A percentile compares a stretch with the other conserved stretches of the same genome.
These are phyloP conservation scores for Dermochelys coriacea DNA, from an alignment of 2,797 vertebrate genomes.

Conservation along the genomic window DNA sequence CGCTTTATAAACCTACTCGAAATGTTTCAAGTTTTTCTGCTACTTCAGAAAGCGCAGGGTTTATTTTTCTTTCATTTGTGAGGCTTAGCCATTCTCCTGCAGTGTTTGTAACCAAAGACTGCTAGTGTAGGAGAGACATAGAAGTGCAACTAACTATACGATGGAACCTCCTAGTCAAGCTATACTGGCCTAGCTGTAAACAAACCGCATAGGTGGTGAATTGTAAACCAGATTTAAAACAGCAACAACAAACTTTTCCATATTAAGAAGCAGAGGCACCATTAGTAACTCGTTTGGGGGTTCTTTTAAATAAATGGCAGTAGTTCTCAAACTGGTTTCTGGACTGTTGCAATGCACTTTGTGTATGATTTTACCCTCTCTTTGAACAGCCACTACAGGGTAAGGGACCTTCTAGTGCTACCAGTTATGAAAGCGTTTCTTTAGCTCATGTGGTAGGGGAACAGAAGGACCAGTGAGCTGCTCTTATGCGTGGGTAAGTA, in stretches of 20 bases:
- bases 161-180: background rate
- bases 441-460: background rate
- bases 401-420: background rate
- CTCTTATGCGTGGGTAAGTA: background rate
- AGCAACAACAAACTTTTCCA: background rate
- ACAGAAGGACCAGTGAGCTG: background rate
- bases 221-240: background rate
- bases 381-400: no score
- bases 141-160: background rate
- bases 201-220: background rate
- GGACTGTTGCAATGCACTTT: background rate
- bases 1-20: fast-evolving
- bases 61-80: background rate
- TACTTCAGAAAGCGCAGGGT: background rate
- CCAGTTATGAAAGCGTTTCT: background rate
- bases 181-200: background rate
- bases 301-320: background rate
- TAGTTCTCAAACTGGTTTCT: background rate
- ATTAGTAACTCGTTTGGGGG: background rate
- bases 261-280: background rate
- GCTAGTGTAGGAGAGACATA: no score
- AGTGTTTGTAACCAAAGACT: background rate
- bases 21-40: background rate
- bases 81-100: background rate
- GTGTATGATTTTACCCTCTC: background rate